A percentile compares a stretch with the other conserved stretches of the same genome.
Conservation (phyloP, 2,797 vertebrate species). For the Odontamblyopus rebecca region DNA sequence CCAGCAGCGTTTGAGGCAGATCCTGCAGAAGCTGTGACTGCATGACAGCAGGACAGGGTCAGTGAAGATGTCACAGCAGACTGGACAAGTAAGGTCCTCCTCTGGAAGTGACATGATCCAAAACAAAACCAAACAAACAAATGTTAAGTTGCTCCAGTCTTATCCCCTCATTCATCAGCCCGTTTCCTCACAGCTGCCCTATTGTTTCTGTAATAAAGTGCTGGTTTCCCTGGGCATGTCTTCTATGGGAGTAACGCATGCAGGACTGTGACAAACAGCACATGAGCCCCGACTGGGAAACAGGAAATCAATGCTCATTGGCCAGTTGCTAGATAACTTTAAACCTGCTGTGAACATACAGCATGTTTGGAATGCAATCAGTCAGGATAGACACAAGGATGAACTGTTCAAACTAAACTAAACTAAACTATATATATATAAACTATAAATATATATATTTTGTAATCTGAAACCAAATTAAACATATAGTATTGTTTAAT, state of each 20-base stretch:
- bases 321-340: slow-evolving; percentile 25
- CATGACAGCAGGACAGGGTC: slow-evolving; percentile 77
- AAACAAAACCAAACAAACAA: slow-evolving; percentile 35
- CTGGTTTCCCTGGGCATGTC: slow-evolving; percentile 51
- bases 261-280: slow-evolving; percentile 29
- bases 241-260: slow-evolving; percentile 54
- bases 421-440: too few relatives aligned
- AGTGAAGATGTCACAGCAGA: slow-evolving; percentile 77
- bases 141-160: slow-evolving; percentile 18
- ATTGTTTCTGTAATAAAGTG: slow-evolving; percentile 51
- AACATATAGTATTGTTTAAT: background rate
- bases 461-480: background rate
- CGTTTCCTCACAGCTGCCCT: slow-evolving; percentile 16
- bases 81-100: slow-evolving; percentile 77
- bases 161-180: slow-evolving; percentile 4
- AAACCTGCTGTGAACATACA: slow-evolving; percentile 34
- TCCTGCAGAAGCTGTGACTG: slow-evolving; percentile 80
- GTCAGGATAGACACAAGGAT: slow-evolving; percentile 39
- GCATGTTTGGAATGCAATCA: slow-evolving; percentile 56
- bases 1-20: slow-evolving; percentile 73
- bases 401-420: slow-evolving; percentile 6
- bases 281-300: slow-evolving; percentile 46
- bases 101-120: slow-evolving; percentile 69
- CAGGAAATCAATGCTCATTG: slow-evolving; percentile 73
- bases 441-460: background rate